Evolutionary conservation across 2,113 vertebrate genomes (phyloP).

Genomic region (Sander vitreus): DNA sequence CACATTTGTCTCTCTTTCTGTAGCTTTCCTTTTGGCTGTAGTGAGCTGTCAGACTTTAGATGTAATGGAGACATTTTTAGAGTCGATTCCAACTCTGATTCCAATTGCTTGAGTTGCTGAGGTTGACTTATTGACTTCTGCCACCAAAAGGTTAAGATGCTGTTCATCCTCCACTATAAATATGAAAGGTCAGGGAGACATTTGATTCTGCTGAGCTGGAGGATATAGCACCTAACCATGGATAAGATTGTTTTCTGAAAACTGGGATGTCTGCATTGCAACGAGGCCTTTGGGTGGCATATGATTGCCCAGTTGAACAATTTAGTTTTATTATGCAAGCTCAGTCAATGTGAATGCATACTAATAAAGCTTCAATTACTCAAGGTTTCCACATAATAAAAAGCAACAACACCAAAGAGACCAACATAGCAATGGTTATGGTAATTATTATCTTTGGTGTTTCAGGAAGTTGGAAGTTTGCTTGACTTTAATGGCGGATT

Average conservation of each 20-base stretch:
- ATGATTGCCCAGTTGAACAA: background rate
- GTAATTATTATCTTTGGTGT: conserved; percentile 43
- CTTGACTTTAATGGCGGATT: background rate
- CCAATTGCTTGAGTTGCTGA: background rate
- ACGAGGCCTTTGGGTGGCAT: conserved; percentile 18
- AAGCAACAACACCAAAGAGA: conserved; percentile 32
- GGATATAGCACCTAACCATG: background rate
- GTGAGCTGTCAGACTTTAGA: conserved; percentile 25
- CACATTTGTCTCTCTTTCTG: conserved; percentile 14
- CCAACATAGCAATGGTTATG: conserved; percentile 6
- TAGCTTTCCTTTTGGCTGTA: background rate
- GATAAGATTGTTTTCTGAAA: background rate
- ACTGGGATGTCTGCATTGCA: background rate
- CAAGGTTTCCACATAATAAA: conserved; percentile 25
- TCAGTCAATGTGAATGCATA: conserved; percentile 35
- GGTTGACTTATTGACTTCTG: conserved; percentile 12
- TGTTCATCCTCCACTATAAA: background rate
- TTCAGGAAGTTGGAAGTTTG: background rate
- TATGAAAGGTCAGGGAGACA: background rate
- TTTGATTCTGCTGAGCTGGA: conserved; percentile 3
- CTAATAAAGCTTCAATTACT: conserved; percentile 47
- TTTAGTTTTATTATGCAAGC: conserved; percentile 22
- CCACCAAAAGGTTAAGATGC: background rate
- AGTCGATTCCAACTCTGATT: conserved; percentile 14
- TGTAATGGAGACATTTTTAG: conserved; percentile 10